A percentile compares a stretch with the other conserved stretches of the same genome.
Evolutionary conservation across 2,113 vertebrate species (phyloP).

Genomic region (Chaetodon trifascialis): DNA sequence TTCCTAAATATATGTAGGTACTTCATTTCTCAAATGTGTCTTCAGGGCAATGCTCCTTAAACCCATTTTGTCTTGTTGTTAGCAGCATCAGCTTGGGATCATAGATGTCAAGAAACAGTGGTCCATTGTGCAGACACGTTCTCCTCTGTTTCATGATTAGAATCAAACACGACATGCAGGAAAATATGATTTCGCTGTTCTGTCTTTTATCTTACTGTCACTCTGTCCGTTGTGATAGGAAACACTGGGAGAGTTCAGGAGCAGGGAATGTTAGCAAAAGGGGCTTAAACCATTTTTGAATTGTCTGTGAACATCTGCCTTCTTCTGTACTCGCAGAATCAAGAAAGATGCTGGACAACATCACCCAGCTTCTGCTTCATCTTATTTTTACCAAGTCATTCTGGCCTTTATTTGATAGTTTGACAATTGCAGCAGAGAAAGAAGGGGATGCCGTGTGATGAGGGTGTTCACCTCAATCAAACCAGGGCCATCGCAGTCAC

Average conservation of each 20-base stretch:
- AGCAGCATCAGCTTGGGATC: neutral
- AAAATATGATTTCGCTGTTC: neutral
- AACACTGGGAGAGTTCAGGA: neutral
- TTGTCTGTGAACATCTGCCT: neutral
- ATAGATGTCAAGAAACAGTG: neutral
- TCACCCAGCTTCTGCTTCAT: neutral
- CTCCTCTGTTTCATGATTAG: neutral
- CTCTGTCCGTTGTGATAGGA: neutral
- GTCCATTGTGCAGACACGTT: neutral
- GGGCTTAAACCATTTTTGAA: neutral
- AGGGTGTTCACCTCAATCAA: neutral
- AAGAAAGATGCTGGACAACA: neutral
- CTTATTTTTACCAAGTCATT: neutral
- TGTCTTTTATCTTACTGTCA: neutral
- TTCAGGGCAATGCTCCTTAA: neutral
- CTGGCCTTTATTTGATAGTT: constrained; percentile 1
- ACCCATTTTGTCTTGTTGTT: neutral
- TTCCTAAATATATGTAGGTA: constrained; percentile 1
- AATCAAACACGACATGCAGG: neutral
- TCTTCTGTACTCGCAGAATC: neutral
- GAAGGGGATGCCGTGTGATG: neutral
- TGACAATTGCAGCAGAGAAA: neutral
- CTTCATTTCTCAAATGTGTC: neutral
- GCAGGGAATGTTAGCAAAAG: neutral
- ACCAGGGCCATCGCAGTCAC: neutral